phyloP scores from a whole-genome alignment of 2,113 vertebrate species.

The Scatophagus argus region DNA sequence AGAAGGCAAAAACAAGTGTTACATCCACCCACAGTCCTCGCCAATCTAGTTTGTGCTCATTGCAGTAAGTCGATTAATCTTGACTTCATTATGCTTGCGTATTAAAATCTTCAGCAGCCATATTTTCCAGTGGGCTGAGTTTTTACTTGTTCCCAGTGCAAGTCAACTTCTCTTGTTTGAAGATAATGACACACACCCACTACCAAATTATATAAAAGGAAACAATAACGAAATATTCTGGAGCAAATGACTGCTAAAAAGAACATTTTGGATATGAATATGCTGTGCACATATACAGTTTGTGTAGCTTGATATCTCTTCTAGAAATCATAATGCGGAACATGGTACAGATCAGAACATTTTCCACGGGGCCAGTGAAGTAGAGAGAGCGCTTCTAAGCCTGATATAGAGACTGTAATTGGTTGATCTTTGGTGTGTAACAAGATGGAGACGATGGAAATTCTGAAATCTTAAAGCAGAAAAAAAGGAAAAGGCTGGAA shows the following conservation, averaged over 20 bases:
- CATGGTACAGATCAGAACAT: conserved; percentile 39
- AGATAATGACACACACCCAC: conserved; percentile 51
- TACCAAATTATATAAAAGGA: not conserved
- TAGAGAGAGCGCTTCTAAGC: conserved; percentile 32
- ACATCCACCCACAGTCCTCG: conserved; percentile 28
- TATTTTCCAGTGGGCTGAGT: conserved; percentile 3
- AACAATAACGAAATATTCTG: not conserved
- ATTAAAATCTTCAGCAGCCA: conserved; percentile 16
- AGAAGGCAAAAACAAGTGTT: conserved; percentile 24
- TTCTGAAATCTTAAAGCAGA: conserved; percentile 24
- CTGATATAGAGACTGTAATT: conserved; percentile 57
- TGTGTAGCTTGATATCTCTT: conserved; percentile 31
- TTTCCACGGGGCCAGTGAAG: conserved; percentile 34
- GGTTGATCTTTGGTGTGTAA: conserved; percentile 57
- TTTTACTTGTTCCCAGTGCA: conserved; percentile 13
- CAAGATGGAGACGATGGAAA: conserved; percentile 32
- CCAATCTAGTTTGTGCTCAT: conserved; percentile 41
- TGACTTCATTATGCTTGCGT: no score
- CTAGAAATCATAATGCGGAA: conserved; percentile 33
- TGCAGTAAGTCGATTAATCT: conserved; percentile 38
- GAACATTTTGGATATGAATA: not conserved
- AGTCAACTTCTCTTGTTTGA: conserved; percentile 41
- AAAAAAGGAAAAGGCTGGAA: conserved; percentile 18
- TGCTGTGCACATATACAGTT: not conserved
- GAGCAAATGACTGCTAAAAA: conserved; percentile 25